Evolutionary conservation across 2,797 vertebrate genomes (phyloP).

Genomic region (Neosalanx taihuensis): DNA sequence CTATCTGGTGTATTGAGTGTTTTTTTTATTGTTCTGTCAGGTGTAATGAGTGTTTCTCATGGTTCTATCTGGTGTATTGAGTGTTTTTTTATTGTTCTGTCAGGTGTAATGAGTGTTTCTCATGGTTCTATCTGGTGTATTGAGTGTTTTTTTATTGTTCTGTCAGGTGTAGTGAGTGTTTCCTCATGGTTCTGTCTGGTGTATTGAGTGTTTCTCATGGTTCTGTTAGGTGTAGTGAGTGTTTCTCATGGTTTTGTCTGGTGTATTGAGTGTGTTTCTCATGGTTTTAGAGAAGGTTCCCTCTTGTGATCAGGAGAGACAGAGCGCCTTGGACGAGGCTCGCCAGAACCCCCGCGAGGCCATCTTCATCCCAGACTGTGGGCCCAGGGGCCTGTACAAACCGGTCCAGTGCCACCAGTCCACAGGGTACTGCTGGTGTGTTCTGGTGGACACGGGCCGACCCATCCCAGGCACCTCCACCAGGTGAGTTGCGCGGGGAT

Average conservation of each 20-base stretch:
- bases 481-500: slow-evolving; percentile 71
- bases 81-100: slow-evolving; percentile 36
- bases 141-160: not conserved
- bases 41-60: slow-evolving; percentile 2
- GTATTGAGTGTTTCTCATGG: slow-evolving; percentile 55
- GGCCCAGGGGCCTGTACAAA: slow-evolving; percentile 86
- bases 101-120: slow-evolving; percentile 4
- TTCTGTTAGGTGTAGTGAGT: slow-evolving; percentile 9
- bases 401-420: slow-evolving; percentile 97
- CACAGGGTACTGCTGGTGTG: slow-evolving; percentile 99
- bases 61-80: slow-evolving; percentile 49
- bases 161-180: slow-evolving; percentile 9
- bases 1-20: not conserved
- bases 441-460: slow-evolving; percentile 92
- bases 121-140: not conserved
- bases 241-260: slow-evolving; percentile 63
- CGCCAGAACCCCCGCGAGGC: slow-evolving; percentile 85
- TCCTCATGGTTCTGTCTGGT: slow-evolving; percentile 22
- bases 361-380: slow-evolving; percentile 93
- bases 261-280: slow-evolving; percentile 66
- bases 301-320: slow-evolving; percentile 96
- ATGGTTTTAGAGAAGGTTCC: slow-evolving; percentile 90
- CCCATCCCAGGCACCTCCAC: slow-evolving; percentile 95
- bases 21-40: slow-evolving; percentile 1
- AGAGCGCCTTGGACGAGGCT: slow-evolving; percentile 89